Evolutionary conservation across 2,888 invertebrate genomes (phyloP).

Genomic region (Halictus ligatus): DNA sequence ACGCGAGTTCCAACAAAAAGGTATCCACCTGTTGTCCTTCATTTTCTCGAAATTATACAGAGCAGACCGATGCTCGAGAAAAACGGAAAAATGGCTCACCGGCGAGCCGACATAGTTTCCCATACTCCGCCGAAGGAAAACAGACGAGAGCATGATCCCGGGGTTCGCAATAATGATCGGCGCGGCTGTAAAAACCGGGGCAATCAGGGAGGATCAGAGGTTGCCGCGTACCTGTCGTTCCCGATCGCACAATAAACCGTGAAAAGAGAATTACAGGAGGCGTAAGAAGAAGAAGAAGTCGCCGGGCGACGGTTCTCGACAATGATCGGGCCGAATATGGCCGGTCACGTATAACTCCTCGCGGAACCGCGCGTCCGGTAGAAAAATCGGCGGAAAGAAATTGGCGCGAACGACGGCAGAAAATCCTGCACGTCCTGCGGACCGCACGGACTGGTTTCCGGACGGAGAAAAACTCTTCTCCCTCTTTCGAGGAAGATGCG

Average conservation of each 20-base stretch:
- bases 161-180: neutral
- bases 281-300: conserved; percentile 32
- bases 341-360: conserved; percentile 33
- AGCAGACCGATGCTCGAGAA: neutral
- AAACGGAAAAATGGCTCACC: neutral
- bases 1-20: neutral
- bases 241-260: conserved; percentile 7
- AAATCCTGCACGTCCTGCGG: conserved; percentile 48
- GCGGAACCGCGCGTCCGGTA: neutral
- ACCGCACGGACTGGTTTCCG: conserved; percentile 54
- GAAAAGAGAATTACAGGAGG: conserved; percentile 4
- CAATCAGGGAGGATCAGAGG: neutral
- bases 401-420: conserved; percentile 32
- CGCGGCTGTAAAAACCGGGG: neutral
- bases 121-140: neutral
- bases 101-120: neutral
- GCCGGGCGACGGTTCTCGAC: neutral
- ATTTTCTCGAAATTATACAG: neutral
- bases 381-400: conserved; percentile 33
- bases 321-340: neutral
- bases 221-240: neutral
- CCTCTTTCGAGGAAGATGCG: conserved; percentile 11
- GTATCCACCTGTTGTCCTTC: neutral
- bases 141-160: neutral
- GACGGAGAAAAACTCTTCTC: conserved; percentile 42